Evolutionary conservation across 2,888 invertebrate genomes (phyloP).

Genomic region (Polydrusus tereticollis): DNA sequence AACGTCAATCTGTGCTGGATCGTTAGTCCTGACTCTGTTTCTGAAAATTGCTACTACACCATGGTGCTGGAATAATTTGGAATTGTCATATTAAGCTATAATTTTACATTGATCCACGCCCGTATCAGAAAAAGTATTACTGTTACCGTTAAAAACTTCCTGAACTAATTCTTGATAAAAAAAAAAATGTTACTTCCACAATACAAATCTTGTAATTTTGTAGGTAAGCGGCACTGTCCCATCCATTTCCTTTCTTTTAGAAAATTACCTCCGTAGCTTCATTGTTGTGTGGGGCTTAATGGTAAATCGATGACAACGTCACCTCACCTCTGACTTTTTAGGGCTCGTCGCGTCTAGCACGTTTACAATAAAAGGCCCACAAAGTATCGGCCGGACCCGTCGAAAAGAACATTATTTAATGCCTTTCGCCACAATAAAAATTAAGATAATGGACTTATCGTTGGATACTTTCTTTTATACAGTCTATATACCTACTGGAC

Average conservation of each 20-base stretch:
- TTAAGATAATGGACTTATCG: not conserved
- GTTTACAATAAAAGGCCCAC: conserved; percentile 27
- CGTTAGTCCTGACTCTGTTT: no score
- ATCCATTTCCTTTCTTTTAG: conserved; percentile 12
- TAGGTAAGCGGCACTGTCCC: not conserved
- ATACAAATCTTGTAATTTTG: not conserved
- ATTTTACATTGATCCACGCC: no score
- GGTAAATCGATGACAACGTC: conserved; percentile 38
- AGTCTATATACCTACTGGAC: no score
- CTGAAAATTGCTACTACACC: no score
- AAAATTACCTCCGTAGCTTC: conserved; percentile 20
- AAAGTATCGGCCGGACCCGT: conserved; percentile 20
- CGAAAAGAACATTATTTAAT: conserved; percentile 11
- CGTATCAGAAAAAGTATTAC: no score
- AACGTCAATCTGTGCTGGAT: no score
- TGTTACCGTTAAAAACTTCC: no score
- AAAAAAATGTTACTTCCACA: not conserved
- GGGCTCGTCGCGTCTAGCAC: conserved; percentile 28
- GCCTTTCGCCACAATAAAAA: not conserved
- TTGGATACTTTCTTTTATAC: no score
- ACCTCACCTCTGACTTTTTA: conserved; percentile 41
- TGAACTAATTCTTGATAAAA: no score
- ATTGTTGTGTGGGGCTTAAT: conserved; percentile 32
- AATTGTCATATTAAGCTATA: no score
- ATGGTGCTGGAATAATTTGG: no score